Evolutionary conservation across 2,113 vertebrate genomes (phyloP).

Genomic region (Paradisaea rubra): DNA sequence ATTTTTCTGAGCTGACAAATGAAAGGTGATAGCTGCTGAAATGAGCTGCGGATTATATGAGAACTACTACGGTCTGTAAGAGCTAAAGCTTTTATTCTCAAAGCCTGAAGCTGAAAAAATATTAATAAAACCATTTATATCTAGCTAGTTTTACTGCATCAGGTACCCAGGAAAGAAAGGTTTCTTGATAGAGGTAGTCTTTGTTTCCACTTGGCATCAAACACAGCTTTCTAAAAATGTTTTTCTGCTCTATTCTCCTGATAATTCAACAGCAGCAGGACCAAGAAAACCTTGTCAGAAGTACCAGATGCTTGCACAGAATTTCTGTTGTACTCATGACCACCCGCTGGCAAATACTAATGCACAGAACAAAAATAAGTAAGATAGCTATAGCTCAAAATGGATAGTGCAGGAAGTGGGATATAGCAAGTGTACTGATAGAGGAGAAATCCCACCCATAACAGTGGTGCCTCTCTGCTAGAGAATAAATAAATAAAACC

Average conservation of each 20-base stretch:
- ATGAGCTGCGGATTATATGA: constrained; percentile 43
- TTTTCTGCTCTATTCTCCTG: constrained; percentile 13
- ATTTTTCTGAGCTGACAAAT: constrained; percentile 60
- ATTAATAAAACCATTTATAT: constrained; percentile 42
- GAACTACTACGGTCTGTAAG: neutral
- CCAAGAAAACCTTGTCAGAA: neutral
- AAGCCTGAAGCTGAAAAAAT: constrained; percentile 32
- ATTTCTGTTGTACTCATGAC: constrained; percentile 5
- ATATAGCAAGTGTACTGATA: neutral
- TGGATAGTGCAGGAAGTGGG: neutral
- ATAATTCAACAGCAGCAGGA: constrained; percentile 32
- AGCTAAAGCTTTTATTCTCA: constrained; percentile 46
- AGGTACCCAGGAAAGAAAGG: neutral
- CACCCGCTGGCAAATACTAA: neutral
- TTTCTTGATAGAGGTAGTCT: neutral
- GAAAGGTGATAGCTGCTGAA: constrained; percentile 50
- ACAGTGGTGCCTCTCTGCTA: neutral
- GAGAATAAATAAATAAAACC: neutral
- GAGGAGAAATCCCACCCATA: neutral
- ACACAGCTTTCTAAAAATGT: constrained; percentile 15
- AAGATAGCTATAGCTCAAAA: neutral
- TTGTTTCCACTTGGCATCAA: constrained; percentile 36
- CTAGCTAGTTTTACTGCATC: constrained; percentile 12
- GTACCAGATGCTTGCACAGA: neutral
- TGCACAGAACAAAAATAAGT: neutral